Evolutionary conservation across 2,113 vertebrate species (phyloP), one percentile per base, ranked within the genome.

Genomic region (Lanius collurio): DNA sequence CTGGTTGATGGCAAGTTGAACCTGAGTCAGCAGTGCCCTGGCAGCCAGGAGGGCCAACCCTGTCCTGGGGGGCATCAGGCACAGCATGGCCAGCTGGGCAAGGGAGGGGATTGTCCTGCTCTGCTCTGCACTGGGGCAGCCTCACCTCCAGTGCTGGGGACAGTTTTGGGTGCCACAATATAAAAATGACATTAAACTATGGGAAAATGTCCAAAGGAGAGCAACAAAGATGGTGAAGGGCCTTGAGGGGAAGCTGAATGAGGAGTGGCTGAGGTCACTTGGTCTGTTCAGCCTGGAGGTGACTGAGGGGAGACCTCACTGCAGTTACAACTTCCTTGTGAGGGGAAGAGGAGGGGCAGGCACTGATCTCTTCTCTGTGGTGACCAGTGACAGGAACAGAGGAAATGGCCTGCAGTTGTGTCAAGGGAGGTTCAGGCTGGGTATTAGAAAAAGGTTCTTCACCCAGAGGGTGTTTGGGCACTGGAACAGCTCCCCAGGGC

Each of bases 1-100:
- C 12, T 41, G 39, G 6, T 27, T 0, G 0, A 7, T 26, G 7
- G 1, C 13, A 83, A 31, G 13, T 1, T 31, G 39, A 11, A 0
- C 8, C 6, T 4, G n/a, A 75, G 24, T 0, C 39, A 68, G 20
- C 78, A 53, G 39, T 35, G 53, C 53, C 20, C 53, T 68, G 70
- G 62, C n/a, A 68, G 39, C 53, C 87, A 60, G 46, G 9, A 75
- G 69, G 1, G n/a, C 4, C 46, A 59, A 1, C 0, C 0, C 0
- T 74, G 39, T 39, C 37, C 19, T 8, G 15, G 22, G 22, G 19
- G 0, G 3, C 33, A 67, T 67, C 52, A 81, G 52, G 24, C 9
- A 30, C n/a, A 47, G 46, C n/a, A 67, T 46, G 2, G 0, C 13
- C 37, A 46, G 30, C 57, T 0, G 0, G 22, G 33, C 2, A 13